Conservation (phyloP, 2,797 vertebrate genomes). For the Cichlasoma orientale region DNA sequence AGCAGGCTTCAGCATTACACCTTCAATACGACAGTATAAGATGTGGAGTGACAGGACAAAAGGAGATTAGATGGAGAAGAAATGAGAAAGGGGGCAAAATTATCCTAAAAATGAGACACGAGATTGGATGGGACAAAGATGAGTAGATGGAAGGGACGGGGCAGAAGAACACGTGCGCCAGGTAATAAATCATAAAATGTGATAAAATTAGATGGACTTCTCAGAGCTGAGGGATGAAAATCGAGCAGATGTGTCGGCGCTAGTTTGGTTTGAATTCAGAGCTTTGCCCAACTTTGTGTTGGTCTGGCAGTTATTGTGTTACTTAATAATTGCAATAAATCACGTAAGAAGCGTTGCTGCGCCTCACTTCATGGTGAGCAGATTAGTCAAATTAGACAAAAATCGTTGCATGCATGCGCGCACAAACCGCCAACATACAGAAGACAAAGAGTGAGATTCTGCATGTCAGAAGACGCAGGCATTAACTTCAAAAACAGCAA, state of each 20-base stretch:
- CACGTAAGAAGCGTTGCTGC: neutral
- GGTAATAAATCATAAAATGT: neutral
- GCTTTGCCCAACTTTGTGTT: neutral
- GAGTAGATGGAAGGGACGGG: neutral
- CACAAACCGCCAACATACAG: neutral
- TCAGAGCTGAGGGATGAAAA: neutral
- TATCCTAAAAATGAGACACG: neutral
- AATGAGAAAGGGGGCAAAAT: neutral
- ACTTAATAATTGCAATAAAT: neutral
- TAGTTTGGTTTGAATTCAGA: neutral
- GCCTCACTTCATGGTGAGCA: neutral
- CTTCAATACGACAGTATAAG: neutral
- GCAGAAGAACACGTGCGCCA: neutral
- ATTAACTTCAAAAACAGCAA: neutral
- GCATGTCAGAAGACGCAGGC: neutral
- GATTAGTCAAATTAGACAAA: neutral
- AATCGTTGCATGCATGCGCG: too few relatives aligned
- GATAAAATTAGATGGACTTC: neutral
- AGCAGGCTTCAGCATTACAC: too few relatives aligned
- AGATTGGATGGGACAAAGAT: neutral
- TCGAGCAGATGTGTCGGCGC: neutral
- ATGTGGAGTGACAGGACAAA: neutral
- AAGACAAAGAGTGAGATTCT: neutral
- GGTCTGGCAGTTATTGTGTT: neutral
- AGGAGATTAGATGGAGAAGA: constrained; percentile 1